Conservation (phyloP, 2,888 invertebrate species). For the Stenichneumon culpator region DNA sequence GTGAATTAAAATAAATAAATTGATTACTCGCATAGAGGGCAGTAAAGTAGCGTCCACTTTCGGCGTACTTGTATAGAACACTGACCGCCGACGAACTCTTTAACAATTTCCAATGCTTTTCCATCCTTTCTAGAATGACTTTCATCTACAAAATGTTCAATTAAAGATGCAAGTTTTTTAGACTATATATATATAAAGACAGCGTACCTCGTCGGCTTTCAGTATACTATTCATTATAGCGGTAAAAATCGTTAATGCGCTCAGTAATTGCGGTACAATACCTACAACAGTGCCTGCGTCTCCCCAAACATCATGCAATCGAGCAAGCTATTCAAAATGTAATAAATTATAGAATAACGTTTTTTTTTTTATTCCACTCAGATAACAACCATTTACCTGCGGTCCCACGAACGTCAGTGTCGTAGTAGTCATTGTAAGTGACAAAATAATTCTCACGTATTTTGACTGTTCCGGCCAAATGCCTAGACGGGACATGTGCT, state of each 20-base stretch:
- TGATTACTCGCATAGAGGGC: not conserved
- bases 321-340: not conserved
- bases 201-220: not conserved
- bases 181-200: not conserved
- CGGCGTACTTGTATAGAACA: slow-evolving; percentile 1
- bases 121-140: not conserved
- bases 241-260: not conserved
- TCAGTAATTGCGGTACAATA: not conserved
- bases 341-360: not conserved
- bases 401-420: not conserved
- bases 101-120: slow-evolving; percentile 5
- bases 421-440: not conserved
- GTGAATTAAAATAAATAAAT: not conserved
- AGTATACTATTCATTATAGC: not conserved
- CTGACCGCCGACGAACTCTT: not conserved
- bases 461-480: slow-evolving; percentile 20
- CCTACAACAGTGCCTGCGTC: not conserved
- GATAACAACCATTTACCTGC: not conserved
- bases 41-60: not conserved
- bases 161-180: not conserved
- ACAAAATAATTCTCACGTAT: not conserved
- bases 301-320: not conserved
- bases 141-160: not conserved
- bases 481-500: not conserved
- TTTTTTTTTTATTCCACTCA: no score